Conservation (phyloP, 2,797 vertebrate genomes). For the Zalophus californianus region DNA sequence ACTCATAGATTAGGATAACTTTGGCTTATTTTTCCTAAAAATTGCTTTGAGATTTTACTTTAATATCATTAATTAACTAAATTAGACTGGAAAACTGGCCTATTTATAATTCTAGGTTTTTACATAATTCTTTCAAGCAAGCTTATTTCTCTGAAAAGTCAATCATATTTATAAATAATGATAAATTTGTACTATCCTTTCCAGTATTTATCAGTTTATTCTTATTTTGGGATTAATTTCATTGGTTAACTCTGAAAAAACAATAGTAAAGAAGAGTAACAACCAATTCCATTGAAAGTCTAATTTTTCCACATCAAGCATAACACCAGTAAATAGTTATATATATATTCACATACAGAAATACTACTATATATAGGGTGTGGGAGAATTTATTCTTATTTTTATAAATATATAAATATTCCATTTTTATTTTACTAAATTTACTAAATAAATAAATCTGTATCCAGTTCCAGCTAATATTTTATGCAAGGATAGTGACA, state of each 20-base stretch:
- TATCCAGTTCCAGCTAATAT: background rate
- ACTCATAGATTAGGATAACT: background rate
- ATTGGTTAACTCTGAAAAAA: background rate
- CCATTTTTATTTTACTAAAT: background rate
- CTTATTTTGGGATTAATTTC: background rate
- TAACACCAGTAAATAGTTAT: background rate
- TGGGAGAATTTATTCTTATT: conserved; percentile 9
- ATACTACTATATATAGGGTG: background rate
- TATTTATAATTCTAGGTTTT: background rate
- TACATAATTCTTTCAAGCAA: background rate
- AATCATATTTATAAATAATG: background rate
- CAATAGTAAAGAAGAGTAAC: background rate
- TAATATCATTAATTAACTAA: background rate
- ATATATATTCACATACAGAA: background rate
- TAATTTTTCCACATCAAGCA: background rate
- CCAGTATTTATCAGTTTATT: conserved; percentile 3
- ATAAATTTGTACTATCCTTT: background rate
- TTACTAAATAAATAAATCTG: background rate
- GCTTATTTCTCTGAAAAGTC: conserved; percentile 29
- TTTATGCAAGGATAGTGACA: background rate
- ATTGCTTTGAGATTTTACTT: background rate
- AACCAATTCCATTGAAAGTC: background rate
- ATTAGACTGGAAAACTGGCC: background rate
- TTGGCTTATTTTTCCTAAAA: background rate
- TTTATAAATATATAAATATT: background rate